These are phyloP conservation scores for Mercenaria mercenaria DNA, from an alignment of 1,140 invertebrate genomes.

Conservation along the genomic window DNA sequence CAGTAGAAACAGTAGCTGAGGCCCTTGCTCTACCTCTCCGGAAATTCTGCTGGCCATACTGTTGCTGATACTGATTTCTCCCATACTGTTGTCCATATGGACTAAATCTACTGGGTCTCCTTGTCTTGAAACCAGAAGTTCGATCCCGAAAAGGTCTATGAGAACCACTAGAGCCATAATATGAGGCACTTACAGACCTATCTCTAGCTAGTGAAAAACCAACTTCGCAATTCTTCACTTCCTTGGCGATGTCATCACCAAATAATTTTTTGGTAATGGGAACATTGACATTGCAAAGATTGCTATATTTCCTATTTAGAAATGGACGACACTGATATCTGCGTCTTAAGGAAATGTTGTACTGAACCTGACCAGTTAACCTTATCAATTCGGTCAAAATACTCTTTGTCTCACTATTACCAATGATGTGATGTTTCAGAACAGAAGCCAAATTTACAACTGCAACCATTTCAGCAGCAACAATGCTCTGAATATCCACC, in stretches of 20 bases:
- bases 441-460: constrained; percentile 26
- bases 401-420: not conserved
- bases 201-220: not conserved
- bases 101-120: not conserved
- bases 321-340: not conserved
- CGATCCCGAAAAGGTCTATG: not conserved
- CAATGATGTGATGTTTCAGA: constrained; percentile 17
- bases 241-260: constrained; percentile 42
- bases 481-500: constrained; percentile 37
- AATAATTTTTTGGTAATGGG: constrained; percentile 22
- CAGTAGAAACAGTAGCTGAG: not conserved
- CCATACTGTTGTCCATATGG: not conserved
- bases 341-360: not conserved
- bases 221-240: constrained; percentile 31
- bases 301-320: constrained; percentile 34
- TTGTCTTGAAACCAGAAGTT: not conserved
- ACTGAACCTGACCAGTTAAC: constrained; percentile 21
- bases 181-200: not conserved
- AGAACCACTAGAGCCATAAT: not conserved
- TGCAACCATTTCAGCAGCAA: constrained; percentile 22
- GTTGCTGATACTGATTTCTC: not conserved
- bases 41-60: not conserved
- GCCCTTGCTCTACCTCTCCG: not conserved
- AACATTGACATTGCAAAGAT: not conserved
- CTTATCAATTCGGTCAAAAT: not conserved